Percentiles rank a stretch among this genome's conserved stretches.
These are phyloP conservation scores for Enteromius treurensis DNA, from an alignment of 2,797 vertebrate genomes.

Conservation along the genomic window DNA sequence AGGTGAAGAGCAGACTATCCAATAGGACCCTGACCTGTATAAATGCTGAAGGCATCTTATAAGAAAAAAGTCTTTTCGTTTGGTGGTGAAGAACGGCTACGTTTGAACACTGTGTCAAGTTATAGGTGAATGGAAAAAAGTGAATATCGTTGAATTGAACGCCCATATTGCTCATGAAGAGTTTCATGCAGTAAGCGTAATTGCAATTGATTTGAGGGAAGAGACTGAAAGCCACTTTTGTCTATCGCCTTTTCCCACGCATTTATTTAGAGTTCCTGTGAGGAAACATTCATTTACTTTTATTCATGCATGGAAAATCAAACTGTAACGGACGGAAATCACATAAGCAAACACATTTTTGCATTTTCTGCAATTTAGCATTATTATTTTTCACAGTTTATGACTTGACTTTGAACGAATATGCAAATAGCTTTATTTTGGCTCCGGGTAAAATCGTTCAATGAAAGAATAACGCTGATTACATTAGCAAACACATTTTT, in stretches of 20 bases:
- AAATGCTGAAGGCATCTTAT: not conserved
- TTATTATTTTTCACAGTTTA: too few species aligned
- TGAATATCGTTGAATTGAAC: not conserved
- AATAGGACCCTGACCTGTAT: not conserved
- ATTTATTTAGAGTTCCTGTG: not conserved
- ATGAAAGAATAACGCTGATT: not conserved
- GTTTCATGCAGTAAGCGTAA: not conserved
- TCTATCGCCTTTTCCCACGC: not conserved
- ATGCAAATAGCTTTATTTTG: not conserved
- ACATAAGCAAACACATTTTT: not conserved
- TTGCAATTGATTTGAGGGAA: not conserved
- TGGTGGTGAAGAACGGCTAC: not conserved
- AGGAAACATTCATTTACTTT: not conserved
- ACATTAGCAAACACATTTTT: not conserved
- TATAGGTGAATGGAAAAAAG: not conserved
- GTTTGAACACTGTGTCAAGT: not conserved
- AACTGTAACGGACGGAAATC: too few species aligned
- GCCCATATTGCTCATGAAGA: not conserved
- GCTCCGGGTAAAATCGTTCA: not conserved
- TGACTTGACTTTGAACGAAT: not conserved
- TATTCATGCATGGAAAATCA: not conserved
- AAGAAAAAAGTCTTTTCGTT: not conserved
- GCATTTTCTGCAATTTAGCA: not conserved
- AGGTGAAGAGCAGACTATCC: not conserved
- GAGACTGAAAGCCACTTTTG: constrained; percentile 3